A percentile compares a stretch with the other conserved stretches of the same genome.
Evolutionary conservation across 64 coral and sea anemone species (phyloP).

Genomic region (Anthopleura sola): DNA sequence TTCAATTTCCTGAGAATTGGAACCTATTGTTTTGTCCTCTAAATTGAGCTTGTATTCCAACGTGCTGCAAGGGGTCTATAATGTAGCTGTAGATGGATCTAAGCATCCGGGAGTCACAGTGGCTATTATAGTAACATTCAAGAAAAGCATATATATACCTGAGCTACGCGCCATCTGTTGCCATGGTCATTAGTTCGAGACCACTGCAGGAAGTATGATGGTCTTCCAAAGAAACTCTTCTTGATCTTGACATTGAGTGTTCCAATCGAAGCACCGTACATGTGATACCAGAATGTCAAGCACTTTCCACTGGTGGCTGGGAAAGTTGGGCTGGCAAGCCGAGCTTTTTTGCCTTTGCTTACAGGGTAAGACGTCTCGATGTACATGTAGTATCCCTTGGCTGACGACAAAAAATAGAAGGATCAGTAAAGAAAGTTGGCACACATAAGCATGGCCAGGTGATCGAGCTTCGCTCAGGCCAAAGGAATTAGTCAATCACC

Average conservation of each 20-base stretch:
- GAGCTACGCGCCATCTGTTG: constrained; percentile 44
- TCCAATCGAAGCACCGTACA: constrained; percentile 82
- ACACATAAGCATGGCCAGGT: too few species aligned
- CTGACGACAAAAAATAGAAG: neutral
- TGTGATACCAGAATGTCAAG: constrained; percentile 96
- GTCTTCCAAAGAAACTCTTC: constrained; percentile 60
- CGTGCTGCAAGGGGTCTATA: too few species aligned
- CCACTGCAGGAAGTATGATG: constrained; percentile 55
- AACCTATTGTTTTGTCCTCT: too few species aligned
- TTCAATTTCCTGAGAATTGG: neutral
- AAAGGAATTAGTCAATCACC: too few species aligned
- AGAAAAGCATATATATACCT: constrained; percentile 21
- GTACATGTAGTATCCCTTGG: constrained; percentile 85
- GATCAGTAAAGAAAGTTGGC: neutral
- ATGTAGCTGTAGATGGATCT: too few species aligned
- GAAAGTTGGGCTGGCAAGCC: constrained; percentile 63
- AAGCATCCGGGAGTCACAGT: too few species aligned
- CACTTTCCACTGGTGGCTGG: constrained; percentile 75
- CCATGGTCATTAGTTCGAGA: constrained; percentile 55
- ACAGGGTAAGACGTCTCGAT: constrained; percentile 81
- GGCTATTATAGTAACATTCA: too few species aligned
- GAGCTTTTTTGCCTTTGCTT: constrained; percentile 79
- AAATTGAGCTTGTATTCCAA: too few species aligned
- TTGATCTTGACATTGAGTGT: constrained; percentile 81
- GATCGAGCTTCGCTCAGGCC: too few species aligned